Percentiles rank a stretch among this genome's conserved stretches.
phyloP scores from a whole-genome alignment of 2,113 vertebrate species.

The Cheirogaleus medius region DNA sequence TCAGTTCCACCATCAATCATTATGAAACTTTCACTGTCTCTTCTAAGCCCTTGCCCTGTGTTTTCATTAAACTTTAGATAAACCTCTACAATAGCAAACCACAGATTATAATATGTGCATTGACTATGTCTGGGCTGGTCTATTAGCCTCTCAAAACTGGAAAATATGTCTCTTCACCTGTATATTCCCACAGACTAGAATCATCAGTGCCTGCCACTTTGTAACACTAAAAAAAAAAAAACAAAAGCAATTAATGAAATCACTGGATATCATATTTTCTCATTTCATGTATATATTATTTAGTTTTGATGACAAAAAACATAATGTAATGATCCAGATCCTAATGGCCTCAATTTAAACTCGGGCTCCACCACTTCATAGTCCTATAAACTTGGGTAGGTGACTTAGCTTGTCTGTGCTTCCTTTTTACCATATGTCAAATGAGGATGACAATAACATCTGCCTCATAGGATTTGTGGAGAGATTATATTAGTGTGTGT shows the following conservation, averaged over 20 bases:
- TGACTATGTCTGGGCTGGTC: neutral
- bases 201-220: neutral
- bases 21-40: neutral
- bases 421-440: neutral
- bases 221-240: neutral
- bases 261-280: neutral
- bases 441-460: neutral
- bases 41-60: neutral
- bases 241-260: neutral
- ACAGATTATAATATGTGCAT: too few relatives aligned
- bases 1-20: neutral
- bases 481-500: neutral
- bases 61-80: neutral
- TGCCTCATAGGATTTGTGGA: neutral
- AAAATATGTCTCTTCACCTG: neutral
- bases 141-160: neutral
- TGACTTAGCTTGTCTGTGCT: neutral
- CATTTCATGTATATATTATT: neutral
- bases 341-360: neutral
- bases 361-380: neutral
- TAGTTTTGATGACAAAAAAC: neutral
- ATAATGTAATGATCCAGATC: neutral
- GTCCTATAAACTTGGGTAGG: neutral
- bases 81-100: neutral
- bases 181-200: neutral